phyloP scores from a whole-genome alignment of 2,888 invertebrate species.

The Orthosia incerta region DNA sequence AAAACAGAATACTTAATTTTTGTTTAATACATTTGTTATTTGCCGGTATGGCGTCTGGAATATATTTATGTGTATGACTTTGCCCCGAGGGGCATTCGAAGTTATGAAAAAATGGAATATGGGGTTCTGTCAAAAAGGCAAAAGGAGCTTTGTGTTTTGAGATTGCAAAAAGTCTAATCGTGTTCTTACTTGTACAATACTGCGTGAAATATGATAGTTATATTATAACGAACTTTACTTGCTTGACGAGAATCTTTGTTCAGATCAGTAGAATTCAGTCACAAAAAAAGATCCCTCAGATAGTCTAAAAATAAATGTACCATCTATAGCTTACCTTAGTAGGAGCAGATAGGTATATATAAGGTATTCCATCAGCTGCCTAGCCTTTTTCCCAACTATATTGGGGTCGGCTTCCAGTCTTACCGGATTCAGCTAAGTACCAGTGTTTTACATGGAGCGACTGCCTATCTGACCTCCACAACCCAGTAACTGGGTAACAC shows the following conservation, averaged over 20 bases:
- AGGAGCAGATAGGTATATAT: no score
- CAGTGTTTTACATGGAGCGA: no score
- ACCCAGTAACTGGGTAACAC: no score
- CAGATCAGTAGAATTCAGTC: no score
- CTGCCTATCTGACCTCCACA: no score
- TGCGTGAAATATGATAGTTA: neutral
- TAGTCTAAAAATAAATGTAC: neutral
- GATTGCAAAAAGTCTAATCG: constrained; percentile 3
- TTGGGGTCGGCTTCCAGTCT: no score
- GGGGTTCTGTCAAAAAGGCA: neutral
- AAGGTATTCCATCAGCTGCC: no score
- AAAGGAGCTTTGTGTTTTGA: neutral
- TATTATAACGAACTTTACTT: constrained; percentile 5
- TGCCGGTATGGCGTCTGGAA: constrained; percentile 2
- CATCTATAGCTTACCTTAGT: neutral
- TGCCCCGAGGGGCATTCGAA: constrained; percentile 16
- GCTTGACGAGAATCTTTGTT: neutral
- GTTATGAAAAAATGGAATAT: constrained; percentile 5
- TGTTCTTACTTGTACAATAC: neutral
- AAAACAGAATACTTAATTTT: constrained; percentile 42
- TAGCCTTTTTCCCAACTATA: no score
- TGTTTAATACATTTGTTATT: constrained; percentile 32
- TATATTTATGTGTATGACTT: constrained; percentile 19
- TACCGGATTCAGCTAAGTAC: no score
- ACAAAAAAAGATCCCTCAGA: no score